phyloP scores from a whole-genome alignment of 1,140 invertebrate species.

The Homarus americanus region DNA sequence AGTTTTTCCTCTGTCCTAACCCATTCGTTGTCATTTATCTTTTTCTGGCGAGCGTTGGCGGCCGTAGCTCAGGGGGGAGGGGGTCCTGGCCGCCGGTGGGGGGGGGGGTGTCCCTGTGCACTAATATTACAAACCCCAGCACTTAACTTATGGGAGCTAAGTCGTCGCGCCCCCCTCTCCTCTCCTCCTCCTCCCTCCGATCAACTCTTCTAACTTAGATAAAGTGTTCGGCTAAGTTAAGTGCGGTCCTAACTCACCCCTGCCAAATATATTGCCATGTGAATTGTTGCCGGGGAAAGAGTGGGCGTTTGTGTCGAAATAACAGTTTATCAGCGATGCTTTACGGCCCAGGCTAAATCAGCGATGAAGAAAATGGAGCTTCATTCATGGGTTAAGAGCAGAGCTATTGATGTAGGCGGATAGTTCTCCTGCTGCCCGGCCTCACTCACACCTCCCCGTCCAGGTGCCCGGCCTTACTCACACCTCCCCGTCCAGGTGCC shows the following conservation, averaged over 20 bases:
- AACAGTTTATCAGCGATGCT: constrained; percentile 15
- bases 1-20: constrained; percentile 59
- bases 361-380: background rate
- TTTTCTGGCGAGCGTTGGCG: constrained; percentile 30
- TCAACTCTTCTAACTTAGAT: constrained; percentile 53
- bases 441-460: no score
- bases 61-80: constrained; percentile 4
- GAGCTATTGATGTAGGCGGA: background rate
- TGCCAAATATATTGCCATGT: constrained; percentile 38
- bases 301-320: constrained; percentile 25
- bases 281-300: constrained; percentile 43
- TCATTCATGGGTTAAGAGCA: background rate
- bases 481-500: no score
- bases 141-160: background rate
- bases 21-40: constrained; percentile 65
- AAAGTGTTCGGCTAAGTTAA: constrained; percentile 59
- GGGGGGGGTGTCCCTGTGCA: background rate
- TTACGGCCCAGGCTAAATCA: background rate
- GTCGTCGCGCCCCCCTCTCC: constrained; percentile 8
- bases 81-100: background rate
- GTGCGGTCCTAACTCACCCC: constrained; percentile 1
- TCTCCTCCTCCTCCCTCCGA: constrained; percentile 9
- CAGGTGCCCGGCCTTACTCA: no score
- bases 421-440: background rate
- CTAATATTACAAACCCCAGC: background rate